Conservation (phyloP, 1,140 invertebrate species). For the Anoplolepis gracilipes region DNA sequence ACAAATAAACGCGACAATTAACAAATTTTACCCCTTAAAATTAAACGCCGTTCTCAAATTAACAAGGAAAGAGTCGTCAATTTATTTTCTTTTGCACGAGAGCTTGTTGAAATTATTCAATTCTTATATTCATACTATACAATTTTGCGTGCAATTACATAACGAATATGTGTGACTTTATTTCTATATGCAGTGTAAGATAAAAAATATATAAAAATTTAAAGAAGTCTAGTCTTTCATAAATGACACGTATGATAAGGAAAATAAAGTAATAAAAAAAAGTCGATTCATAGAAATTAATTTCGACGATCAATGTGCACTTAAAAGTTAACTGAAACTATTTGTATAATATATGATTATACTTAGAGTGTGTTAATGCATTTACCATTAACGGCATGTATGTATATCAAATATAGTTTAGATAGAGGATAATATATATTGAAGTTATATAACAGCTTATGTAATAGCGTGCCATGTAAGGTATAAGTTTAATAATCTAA, state of each 20-base stretch:
- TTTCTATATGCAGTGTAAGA: not conserved
- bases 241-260: not conserved
- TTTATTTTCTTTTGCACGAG: not conserved
- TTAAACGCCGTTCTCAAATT: constrained; percentile 22
- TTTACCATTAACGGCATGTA: not conserved
- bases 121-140: not conserved
- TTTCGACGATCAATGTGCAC: not conserved
- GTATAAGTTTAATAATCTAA: constrained; percentile 5
- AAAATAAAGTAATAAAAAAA: not conserved
- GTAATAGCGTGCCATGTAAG: not conserved
- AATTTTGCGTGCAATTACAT: not conserved
- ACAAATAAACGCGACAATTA: constrained; percentile 31
- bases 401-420: constrained; percentile 1
- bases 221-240: not conserved
- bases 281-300: not conserved
- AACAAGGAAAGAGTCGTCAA: not conserved
- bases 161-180: not conserved
- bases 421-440: constrained; percentile 12
- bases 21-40: constrained; percentile 23
- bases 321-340: not conserved
- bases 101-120: not conserved
- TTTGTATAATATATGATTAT: constrained; percentile 23
- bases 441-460: not conserved
- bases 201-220: not conserved
- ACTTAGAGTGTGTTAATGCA: constrained; percentile 7